Evolutionary conservation across 2,113 vertebrate species (phyloP), one percentile per base, ranked within the genome.

Genomic region (Xiphophorus couchianus): DNA sequence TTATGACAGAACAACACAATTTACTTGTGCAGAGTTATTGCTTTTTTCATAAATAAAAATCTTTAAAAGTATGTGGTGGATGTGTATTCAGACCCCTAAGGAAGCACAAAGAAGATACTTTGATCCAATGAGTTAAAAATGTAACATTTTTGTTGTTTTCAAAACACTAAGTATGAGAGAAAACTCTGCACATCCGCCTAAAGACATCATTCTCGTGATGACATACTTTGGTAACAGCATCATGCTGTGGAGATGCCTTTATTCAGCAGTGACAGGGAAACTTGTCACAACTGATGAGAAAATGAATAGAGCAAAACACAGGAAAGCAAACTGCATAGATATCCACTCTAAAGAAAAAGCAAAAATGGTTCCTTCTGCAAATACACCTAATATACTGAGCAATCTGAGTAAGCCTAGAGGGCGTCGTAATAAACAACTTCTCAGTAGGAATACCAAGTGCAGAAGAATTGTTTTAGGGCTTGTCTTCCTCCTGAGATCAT

Each of bases 391-490:
- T 33, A 80, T 68, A 63, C 63, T 71, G 25, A 77, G 74, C 31
- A 61, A 29, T n/a, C 33, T 42, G 15, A 77, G 8, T 63, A 54
- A 80, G 61, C 19, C 33, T 28, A 30, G 8, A 62, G 37, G 37
- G 10, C 30, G 31, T 65, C 19, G 66, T 31, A 39, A 54, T 67
- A 35, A 66, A 51, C 14, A 5, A 51, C 60, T 73, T 83, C 68
- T 81, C 65, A 64, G 66, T 27, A 76, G 19, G 7, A 76, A 71
- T 61, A 42, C n/a, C 28, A 84, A 81, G 64, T 25, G 62, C 13
- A 74, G 74, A 73, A 51, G 10, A 66, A 69, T 37, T 39, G 42
- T 80, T 82, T 77, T 6, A 76, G 70, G 69, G 67, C 63, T 86
- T 48, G 30, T 5, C 33, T 73, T 35, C 63, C 75, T 60, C 42